Evolutionary conservation across 2,113 vertebrate genomes (phyloP).

Genomic region (Dicentrarchus labrax): DNA sequence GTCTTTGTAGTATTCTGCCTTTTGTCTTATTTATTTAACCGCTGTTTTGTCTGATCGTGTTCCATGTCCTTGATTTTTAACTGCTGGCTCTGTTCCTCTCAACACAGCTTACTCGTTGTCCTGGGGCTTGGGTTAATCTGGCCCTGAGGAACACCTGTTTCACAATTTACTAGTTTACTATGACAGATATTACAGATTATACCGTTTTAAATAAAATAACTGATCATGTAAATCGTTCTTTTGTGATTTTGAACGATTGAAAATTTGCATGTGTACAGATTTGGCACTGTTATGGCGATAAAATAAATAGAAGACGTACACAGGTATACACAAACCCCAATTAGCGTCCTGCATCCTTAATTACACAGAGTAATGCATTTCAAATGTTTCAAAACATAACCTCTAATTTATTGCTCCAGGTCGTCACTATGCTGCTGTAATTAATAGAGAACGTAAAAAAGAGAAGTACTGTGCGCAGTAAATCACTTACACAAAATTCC

Average conservation of each 20-base stretch:
- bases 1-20: too few species aligned
- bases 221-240: background rate
- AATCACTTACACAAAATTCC: constrained; percentile 44
- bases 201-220: background rate
- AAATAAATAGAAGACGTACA: background rate
- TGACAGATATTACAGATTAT: background rate
- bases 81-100: too few species aligned
- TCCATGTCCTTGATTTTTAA: too few species aligned
- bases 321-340: background rate
- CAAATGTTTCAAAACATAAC: constrained; percentile 29
- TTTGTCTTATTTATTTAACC: too few species aligned
- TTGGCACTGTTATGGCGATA: background rate
- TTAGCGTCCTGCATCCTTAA: constrained; percentile 5
- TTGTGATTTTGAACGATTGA: too few species aligned
- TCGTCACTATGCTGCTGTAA: constrained; percentile 18
- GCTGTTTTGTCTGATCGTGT: background rate
- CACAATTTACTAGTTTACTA: background rate
- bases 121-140: too few species aligned
- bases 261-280: background rate
- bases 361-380: constrained; percentile 19
- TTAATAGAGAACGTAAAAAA: constrained; percentile 22
- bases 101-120: too few species aligned
- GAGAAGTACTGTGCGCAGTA: constrained; percentile 17
- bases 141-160: too few species aligned
- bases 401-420: constrained; percentile 35